phyloP scores from a whole-genome alignment of 2,888 invertebrate species.

The Notodonta ziczac region DNA sequence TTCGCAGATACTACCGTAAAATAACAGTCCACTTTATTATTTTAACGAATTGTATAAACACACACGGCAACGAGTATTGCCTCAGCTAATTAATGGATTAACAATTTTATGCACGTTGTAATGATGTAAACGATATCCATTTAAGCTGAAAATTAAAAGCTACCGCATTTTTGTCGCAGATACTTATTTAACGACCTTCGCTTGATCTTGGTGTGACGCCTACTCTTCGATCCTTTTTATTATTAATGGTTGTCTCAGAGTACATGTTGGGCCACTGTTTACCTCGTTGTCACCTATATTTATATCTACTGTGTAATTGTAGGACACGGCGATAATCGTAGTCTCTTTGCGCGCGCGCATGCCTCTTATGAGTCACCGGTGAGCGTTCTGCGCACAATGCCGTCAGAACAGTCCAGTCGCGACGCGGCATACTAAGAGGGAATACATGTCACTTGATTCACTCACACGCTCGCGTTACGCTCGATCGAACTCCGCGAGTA shows the following conservation, averaged over 20 bases:
- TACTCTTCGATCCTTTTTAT: conserved; percentile 67
- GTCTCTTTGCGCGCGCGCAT: conserved; percentile 77
- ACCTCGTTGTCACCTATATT: conserved; percentile 75
- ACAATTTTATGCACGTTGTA: conserved; percentile 18
- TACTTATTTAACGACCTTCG: conserved; percentile 56
- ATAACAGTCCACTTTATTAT: conserved; percentile 36
- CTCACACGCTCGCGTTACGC: conserved; percentile 54
- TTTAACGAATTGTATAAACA: conserved; percentile 42
- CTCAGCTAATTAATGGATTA: conserved; percentile 29
- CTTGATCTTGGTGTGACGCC: conserved; percentile 65
- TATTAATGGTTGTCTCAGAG: conserved; percentile 59
- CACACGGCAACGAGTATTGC: conserved; percentile 33
- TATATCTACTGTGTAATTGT: conserved; percentile 71
- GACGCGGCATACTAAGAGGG: conserved; percentile 79
- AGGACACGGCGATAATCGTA: conserved; percentile 71
- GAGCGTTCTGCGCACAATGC: conserved; percentile 79
- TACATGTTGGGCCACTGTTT: conserved; percentile 67
- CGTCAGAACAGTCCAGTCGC: conserved; percentile 77
- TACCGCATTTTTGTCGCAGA: conserved; percentile 20
- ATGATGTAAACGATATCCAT: conserved; percentile 32
- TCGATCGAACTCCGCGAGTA: conserved; percentile 44
- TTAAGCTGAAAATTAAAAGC: conserved; percentile 18
- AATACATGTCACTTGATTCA: conserved; percentile 76
- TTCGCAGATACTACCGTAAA: conserved; percentile 35
- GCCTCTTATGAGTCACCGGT: conserved; percentile 74